phyloP scores from a whole-genome alignment of 2,797 vertebrate species.

The Ctenochaetus hawaiiensis region DNA sequence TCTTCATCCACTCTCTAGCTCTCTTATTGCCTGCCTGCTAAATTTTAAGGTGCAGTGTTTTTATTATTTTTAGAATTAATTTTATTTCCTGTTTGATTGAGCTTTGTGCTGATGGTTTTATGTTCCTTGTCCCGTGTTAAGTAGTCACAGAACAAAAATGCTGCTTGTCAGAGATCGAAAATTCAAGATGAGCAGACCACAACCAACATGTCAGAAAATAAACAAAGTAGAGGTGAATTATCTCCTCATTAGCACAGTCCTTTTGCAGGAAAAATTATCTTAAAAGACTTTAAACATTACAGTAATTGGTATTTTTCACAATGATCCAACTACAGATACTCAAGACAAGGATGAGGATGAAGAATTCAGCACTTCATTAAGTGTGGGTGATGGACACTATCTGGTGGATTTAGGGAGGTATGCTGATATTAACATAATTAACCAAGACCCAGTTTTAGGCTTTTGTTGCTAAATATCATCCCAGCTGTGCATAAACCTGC shows the following conservation, averaged over 20 bases:
- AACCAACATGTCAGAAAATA: slow-evolving; percentile 1
- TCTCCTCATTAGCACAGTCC: no score
- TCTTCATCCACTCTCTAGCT: no score
- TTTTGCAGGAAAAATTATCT: no score
- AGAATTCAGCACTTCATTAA: slow-evolving; percentile 35
- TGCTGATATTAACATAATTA: not conserved
- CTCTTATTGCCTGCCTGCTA: no score
- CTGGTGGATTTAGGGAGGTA: slow-evolving; percentile 69
- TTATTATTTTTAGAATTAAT: no score
- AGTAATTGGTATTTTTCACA: not conserved
- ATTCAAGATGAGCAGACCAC: not conserved
- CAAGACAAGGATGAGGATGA: slow-evolving; percentile 29
- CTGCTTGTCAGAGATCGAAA: not conserved
- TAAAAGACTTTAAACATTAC: no score
- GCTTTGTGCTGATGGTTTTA: not conserved
- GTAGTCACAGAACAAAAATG: not conserved
- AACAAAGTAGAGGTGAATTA: slow-evolving; percentile 26
- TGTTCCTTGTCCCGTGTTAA: not conserved
- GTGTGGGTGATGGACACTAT: slow-evolving; percentile 59
- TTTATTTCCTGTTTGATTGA: not conserved
- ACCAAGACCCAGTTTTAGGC: not conserved
- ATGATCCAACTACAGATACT: slow-evolving; percentile 15
- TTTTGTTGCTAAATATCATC: not conserved
- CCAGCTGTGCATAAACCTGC: not conserved
- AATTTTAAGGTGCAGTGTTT: no score